Evolutionary conservation across 2,113 vertebrate genomes (phyloP), one percentile per base, ranked within the genome.

Genomic region (Paradoxurus hermaphroditus): DNA sequence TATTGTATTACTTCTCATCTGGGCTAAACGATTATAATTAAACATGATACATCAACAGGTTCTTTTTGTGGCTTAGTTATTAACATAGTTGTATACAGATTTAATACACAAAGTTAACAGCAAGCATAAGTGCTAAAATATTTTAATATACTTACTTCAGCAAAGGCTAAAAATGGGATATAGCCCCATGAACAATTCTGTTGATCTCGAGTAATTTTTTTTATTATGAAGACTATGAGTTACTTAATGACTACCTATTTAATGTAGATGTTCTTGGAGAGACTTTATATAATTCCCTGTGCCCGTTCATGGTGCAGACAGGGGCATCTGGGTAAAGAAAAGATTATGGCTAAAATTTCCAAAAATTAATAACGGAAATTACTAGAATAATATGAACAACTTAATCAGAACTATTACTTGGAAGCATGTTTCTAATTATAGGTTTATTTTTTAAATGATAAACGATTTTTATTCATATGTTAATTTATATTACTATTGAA

Each of bases 241-340:
- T 85, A 88, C 7, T 34, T 91, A 63, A 81, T 90, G 44, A 93
- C 73, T 68, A 39, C 68, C 25, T 83, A 10, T 87, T 95, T 83
- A 97, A 77, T 46, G 29, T 86, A 62, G 73, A 87, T 68, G 94
- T 94, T 95, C 36, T 56, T 93, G 19, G 77, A 94, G 27, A 23
- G 15, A 4, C 36, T 88, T 96, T 84, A 79, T 95, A 51, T 29
- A 79, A 12, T 91, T 78, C 85, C 34, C 49, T 88, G 0, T 92
- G 49, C 62, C 14, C 21, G 3, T 83, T 93, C 68, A 72, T 91
- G 62, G 62, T 94, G 93, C 82, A 94, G 75, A 87, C 23, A 91
- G 53, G 41, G 21, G 67, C 25, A 91, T 94, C 79, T 77, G 51
- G 4, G 19, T 87, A 95, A 92, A 86, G 44, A 56, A 90, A 87